phyloP scores from a whole-genome alignment of 2,797 vertebrate species.

The Sebastes iracundus region DNA sequence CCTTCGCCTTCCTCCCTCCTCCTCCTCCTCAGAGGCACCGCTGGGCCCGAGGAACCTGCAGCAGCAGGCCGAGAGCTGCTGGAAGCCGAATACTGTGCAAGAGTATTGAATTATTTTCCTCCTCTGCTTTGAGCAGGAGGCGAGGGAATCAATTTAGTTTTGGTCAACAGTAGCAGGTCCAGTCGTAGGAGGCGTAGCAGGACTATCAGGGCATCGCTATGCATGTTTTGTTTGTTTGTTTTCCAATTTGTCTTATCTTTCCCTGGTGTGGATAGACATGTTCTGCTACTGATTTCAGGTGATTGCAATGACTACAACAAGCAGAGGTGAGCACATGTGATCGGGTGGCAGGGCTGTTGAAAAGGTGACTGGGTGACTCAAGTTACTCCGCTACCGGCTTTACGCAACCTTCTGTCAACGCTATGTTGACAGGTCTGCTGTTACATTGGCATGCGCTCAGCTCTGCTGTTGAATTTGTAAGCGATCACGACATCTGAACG shows the following conservation, averaged over 20 bases:
- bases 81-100: slow-evolving; percentile 29
- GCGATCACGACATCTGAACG: slow-evolving; percentile 32
- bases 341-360: background rate
- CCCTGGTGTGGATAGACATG: background rate
- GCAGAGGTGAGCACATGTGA: slow-evolving; percentile 14
- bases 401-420: slow-evolving; percentile 28
- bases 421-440: slow-evolving; percentile 30
- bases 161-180: slow-evolving; percentile 37
- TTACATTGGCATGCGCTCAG: slow-evolving; percentile 20
- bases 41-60: slow-evolving; percentile 21
- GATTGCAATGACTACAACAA: background rate
- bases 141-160: slow-evolving; percentile 53
- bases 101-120: slow-evolving; percentile 55
- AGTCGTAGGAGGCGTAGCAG: slow-evolving; percentile 43
- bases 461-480: slow-evolving; percentile 5
- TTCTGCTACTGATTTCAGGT: background rate
- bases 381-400: slow-evolving; percentile 14
- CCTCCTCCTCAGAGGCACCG: slow-evolving; percentile 22
- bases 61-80: slow-evolving; percentile 12
- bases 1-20: background rate
- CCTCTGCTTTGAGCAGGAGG: slow-evolving; percentile 52
- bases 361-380: background rate
- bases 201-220: slow-evolving; percentile 29
- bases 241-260: background rate
- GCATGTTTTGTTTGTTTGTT: slow-evolving; percentile 16